Evolutionary conservation across 2,113 vertebrate genomes (phyloP), one percentile per base, ranked within the genome.

Genomic region (Xenopus borealis): DNA sequence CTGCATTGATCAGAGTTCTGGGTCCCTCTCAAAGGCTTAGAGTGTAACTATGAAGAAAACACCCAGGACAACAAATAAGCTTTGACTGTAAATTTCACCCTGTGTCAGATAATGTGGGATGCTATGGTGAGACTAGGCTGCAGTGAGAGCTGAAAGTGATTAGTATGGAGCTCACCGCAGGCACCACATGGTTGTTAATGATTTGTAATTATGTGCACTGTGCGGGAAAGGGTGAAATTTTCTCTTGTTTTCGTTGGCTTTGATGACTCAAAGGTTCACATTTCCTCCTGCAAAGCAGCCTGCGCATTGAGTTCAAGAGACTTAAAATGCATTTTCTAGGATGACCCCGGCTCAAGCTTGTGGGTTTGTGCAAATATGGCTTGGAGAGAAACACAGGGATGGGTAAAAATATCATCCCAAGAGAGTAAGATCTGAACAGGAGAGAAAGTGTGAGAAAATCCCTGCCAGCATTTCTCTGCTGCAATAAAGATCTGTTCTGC

Each of bases 251-350:
- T 76, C 46, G 64, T 76, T 76, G 73, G 73, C 73, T 45, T 17
- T 3, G 44, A 18, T 68, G 44, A 75, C 47, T 45, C 14, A 46
- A 20, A 45, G 66, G 73, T 76, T 76, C 73, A 76, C 18, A 47
- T 76, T 76, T 76, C 73, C 66, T 62, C 11, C 59, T 69, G 53
- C 53, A 67, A 74, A 66, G 50, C 52, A 76, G 66, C n/a, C 46
- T 62, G 58, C 46, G 18, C 46, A 44, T 69, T 33, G 17, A 76
- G 66, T 76, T 84, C 83, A 87, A 83, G 78, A 83, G 85, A 88
- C 85, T 91, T 91, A 91, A 93, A 93, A 93, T 92, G 91, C 89
- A 83, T 85, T 79, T 88, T 87, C 88, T 90, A n/a, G 90, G 88
- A 88, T 78, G 16, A 10, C 67, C 75, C 0, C 3, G 30, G 23